Base-by-base conservation (phyloP, 2,797 vertebrate species). In the Pteropus rufus region DNA sequence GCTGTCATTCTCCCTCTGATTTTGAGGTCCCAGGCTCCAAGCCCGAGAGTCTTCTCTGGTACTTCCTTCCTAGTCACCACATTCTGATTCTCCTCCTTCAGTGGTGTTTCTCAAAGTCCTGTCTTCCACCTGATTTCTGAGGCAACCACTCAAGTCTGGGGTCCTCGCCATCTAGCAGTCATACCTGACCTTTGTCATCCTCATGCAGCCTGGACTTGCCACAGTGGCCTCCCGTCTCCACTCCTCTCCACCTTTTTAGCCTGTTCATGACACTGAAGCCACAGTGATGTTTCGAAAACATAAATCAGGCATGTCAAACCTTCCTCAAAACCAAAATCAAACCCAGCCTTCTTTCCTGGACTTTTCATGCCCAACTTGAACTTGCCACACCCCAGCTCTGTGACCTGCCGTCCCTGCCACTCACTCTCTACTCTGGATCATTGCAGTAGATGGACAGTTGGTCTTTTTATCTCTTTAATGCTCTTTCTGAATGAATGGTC, bases 301-400 rank as follows among this genome's bases (percentile, higher is more conserved):
- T 54, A 10, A 29, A 15, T 16, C 58, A 62, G 56, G 14, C 11
- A 7, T 19, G 46, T 24, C 31, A n/a, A 3, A 10, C 10, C 36
- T 19, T 67, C 62, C 72, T 79, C 58, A 36, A 49, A 58, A 60
- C 18, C 24, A 24, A 16, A 52, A 19, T 10, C 73, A 12, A 0
- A 39, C 41, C 26, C 19, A 36, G 0, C 31, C 34, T 16, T 21
- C 56, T 46, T 34, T 44, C 19, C 62, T 54, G 62, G 65, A 10
- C 23, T 7, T 34, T 0, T 56, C 31, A 7, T 4, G 15, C 1
- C n/a, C 52, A 41, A 0, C 4, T 11, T n/a, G 31, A 29, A 34
- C 72, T 39, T 10, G 7, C 29, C 14, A 4, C 31, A 14, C 6
- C 21, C 16, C 29, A 26, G 5, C 16, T 84, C 64, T 75, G 58